Base-by-base conservation (phyloP, 2,113 vertebrate species). In the Chionodraco myersi region DNA sequence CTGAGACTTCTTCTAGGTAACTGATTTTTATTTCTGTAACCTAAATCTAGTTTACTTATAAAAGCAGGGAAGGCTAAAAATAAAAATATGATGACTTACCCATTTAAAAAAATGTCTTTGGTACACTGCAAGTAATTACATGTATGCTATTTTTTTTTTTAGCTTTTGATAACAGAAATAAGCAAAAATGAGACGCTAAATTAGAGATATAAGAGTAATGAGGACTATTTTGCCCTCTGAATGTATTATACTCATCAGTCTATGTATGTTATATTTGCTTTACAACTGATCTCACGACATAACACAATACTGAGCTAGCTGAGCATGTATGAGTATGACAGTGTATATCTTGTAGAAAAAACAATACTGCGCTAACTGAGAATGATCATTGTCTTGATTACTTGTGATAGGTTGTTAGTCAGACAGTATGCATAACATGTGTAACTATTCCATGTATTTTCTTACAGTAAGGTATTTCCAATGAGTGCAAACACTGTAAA, bases 391-490 rank as follows among this genome's bases (percentile, higher is more conserved):
- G 36, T 23, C 26, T 14, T 48, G n/a, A 5, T 3, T 6, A 52
- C 48, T 49, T 51, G 3, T 10, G 5, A 36, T 66, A 7, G 51
- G 13, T 10, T 26, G 6, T 23, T 1, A 13, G 18, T 23, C 0
- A 60, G 5, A 70, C 10, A 67, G 8, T 75, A 56, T 49, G 36
- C 16, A 63, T 30, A 30, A 6, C 9, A 7, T 54, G 16, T 77
- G 61, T 10, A 69, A 23, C 26, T n/a, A 54, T 52, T 84, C 57
- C n/a, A 74, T 81, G 57, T 82, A 80, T 69, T 77, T 78, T 76
- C 36, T 76, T 13, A 48, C 34, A 16, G 60, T 67, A 56, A 34
- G 18, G 16, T 86, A 67, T 83, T 83, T 85, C 80, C 79, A 78
- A 57, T 58, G 51, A 75, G 4, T 59, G 2, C 36, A 64, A 56